These are phyloP conservation scores for Aspidapion aeneum DNA, from an alignment of 2,888 invertebrate species.

Conservation along the genomic window DNA sequence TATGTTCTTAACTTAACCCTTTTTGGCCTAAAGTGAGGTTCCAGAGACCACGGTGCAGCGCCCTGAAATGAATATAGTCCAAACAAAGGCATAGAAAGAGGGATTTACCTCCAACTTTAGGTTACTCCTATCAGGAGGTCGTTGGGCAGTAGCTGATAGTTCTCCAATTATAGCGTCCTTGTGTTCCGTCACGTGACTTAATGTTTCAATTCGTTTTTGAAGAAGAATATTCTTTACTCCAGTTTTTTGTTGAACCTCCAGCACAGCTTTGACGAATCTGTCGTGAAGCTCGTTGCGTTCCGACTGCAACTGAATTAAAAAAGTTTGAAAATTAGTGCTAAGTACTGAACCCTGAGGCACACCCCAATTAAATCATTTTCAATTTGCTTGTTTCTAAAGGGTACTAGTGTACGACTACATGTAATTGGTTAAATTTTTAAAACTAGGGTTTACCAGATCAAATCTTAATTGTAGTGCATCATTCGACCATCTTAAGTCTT, in stretches of 20 bases:
- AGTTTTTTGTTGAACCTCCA: conserved; percentile 85
- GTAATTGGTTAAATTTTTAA: too few species aligned
- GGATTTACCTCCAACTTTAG: conserved; percentile 58
- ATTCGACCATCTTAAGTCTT: conserved; percentile 60
- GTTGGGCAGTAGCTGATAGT: conserved; percentile 44
- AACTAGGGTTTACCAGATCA: conserved; percentile 63
- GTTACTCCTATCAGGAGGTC: conserved; percentile 54
- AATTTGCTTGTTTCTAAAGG: too few species aligned
- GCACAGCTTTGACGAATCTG: conserved; percentile 76
- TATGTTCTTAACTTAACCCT: too few species aligned
- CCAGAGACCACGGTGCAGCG: too few species aligned
- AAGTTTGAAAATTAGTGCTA: too few species aligned
- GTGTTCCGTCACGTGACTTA: conserved; percentile 64
- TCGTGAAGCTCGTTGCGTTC: conserved; percentile 78
- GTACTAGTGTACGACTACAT: too few species aligned
- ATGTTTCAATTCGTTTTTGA: conserved; percentile 68
- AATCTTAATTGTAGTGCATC: conserved; percentile 73
- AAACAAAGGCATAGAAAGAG: too few species aligned
- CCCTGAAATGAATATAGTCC: too few species aligned
- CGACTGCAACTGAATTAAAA: conserved; percentile 49
- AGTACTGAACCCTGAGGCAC: too few species aligned
- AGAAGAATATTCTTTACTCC: conserved; percentile 77
- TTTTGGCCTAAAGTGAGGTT: too few species aligned
- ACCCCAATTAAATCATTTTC: too few species aligned
- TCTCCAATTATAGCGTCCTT: conserved; percentile 67